Evolutionary conservation across 2,888 invertebrate genomes (phyloP).

Genomic region (Hyppa rectilinea): DNA sequence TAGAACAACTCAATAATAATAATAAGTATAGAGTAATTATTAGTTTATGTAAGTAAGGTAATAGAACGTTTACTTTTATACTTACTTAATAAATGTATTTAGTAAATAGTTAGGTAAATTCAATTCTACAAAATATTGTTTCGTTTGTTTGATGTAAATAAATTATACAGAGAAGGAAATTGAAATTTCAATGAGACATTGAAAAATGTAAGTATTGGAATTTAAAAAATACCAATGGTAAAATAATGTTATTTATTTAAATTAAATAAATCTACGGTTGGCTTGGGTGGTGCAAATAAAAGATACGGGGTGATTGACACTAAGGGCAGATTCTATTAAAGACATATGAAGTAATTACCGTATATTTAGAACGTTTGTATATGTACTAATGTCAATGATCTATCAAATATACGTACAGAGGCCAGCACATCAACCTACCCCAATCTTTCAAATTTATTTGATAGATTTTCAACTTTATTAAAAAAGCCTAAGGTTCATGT

Average conservation of each 20-base stretch:
- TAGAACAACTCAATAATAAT: constrained; percentile 2
- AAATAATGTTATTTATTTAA: not conserved
- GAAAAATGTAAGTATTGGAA: not conserved
- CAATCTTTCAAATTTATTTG: too few relatives aligned
- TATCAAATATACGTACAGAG: not conserved
- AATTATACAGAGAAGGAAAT: not conserved
- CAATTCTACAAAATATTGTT: constrained; percentile 2
- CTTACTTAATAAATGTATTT: not conserved
- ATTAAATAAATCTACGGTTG: not conserved
- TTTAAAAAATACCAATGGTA: not conserved
- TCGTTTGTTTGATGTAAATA: not conserved
- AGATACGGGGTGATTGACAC: too few relatives aligned
- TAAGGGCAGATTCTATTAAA: too few relatives aligned
- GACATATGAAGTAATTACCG: not conserved
- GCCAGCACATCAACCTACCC: too few relatives aligned
- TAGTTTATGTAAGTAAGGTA: constrained; percentile 17
- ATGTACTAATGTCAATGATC: not conserved
- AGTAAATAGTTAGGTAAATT: constrained; percentile 28
- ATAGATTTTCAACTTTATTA: too few relatives aligned
- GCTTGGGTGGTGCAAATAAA: not conserved
- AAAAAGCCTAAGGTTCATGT: too few relatives aligned
- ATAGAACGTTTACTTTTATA: not conserved
- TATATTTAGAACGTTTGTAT: not conserved
- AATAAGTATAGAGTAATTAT: constrained; percentile 12
- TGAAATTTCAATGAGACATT: not conserved